phyloP scores from a whole-genome alignment of 2,888 invertebrate species.

The Nomada flava region DNA sequence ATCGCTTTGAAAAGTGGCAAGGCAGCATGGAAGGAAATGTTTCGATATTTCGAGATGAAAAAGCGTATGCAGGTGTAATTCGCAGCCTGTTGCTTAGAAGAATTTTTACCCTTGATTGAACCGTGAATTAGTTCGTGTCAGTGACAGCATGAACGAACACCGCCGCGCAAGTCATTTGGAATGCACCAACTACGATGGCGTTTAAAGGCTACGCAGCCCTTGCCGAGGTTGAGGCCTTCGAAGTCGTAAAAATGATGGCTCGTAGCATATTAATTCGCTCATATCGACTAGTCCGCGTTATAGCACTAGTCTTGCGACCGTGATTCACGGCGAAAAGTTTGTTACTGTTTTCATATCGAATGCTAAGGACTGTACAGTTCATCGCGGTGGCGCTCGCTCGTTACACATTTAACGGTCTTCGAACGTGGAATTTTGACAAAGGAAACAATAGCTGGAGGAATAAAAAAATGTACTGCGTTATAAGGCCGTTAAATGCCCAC shows the following conservation, averaged over 20 bases:
- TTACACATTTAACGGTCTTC: too few relatives aligned
- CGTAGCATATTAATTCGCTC: constrained; percentile 63
- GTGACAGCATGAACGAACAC: constrained; percentile 25
- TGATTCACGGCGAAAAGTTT: neutral
- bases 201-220: constrained; percentile 67
- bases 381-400: too few relatives aligned
- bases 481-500: neutral
- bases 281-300: constrained; percentile 20
- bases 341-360: too few relatives aligned
- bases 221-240: constrained; percentile 68
- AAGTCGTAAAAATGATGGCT: constrained; percentile 64
- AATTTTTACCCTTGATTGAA: neutral
- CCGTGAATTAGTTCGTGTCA: neutral
- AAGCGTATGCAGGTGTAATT: too few relatives aligned
- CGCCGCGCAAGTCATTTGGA: constrained; percentile 56
- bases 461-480: neutral
- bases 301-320: constrained; percentile 14
- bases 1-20: constrained; percentile 55
- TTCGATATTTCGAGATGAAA: neutral
- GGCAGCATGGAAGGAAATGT: constrained; percentile 18
- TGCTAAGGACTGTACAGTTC: too few relatives aligned
- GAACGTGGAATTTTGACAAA: too few relatives aligned
- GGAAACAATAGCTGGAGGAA: too few relatives aligned
- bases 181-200: constrained; percentile 59
- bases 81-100: neutral